Evolutionary conservation across 2,888 invertebrate species (phyloP), one percentile per base, ranked within the genome.

Genomic region (Ceraclea dissimilis): DNA sequence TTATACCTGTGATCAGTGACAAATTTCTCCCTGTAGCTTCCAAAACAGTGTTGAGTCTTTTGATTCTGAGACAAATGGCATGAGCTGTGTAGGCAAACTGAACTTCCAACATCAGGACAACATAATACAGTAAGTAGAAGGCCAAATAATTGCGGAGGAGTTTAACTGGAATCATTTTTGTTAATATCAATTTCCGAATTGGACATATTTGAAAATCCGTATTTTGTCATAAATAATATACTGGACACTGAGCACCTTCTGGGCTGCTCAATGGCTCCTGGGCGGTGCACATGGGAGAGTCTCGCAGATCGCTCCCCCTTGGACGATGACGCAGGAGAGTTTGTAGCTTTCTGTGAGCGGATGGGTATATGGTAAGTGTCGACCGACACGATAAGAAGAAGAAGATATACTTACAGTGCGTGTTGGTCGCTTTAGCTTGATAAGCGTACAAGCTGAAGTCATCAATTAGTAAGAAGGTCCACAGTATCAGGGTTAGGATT

Each of bases 41-140:
- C 0, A 82, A 70, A 1, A 72, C 75, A 19, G 74, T 73, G 63
- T 83, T 82, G 39, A 82, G 72, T 0, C 77, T 74, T 10, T 69
- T 68, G 62, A 83, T 79, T 17, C 83, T 73, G 33, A 79, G 74
- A 21, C 78, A 75, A 20, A 83, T 72, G 2, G 80, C 80, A 52
- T 80, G 73, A 2, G 81, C 76, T 0, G 79, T 73, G 63, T 82
- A 75, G 31, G 80, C 80, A 56, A 81, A 83, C 66, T 82, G 82
- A 2, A 83, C 70, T 66, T 82, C 82, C 64, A 82, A 69, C 43
- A 78, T 74, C 63, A 82, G 70, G 49, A 82, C 78, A 39, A 82
- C 74, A 60, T 76, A 72, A 72, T 83, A 83, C 63, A 83, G 73
- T 2, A 80, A 64, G 64, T 83, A 84, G 64, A 83, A 76, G 0